These are phyloP conservation scores for Vimba vimba DNA, from an alignment of 2,113 vertebrate genomes.

Conservation along the genomic window DNA sequence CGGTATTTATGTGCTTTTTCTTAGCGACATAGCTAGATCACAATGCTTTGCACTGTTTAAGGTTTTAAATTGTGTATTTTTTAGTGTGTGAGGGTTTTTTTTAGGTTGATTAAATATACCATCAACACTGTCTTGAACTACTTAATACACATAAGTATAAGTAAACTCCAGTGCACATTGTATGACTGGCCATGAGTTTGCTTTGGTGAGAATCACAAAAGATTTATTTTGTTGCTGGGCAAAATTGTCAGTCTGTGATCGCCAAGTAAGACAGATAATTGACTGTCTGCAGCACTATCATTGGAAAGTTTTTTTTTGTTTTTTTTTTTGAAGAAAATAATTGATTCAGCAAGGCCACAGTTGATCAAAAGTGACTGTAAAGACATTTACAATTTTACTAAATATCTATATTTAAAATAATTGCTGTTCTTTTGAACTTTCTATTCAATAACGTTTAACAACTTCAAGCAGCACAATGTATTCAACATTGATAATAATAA, in stretches of 20 bases:
- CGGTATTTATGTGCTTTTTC: not conserved
- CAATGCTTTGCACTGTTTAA: not conserved
- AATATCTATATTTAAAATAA: too few relatives aligned
- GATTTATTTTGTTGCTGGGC: not conserved
- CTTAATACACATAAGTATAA: not conserved
- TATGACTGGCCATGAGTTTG: not conserved
- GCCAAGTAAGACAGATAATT: not conserved
- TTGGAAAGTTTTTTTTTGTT: not conserved
- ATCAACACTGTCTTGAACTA: not conserved
- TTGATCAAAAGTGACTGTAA: not conserved
- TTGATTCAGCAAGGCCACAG: not conserved
- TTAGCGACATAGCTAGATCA: not conserved
- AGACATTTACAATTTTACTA: not conserved
- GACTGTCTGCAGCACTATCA: not conserved
- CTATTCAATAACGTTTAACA: too few relatives aligned
- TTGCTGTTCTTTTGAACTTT: too few relatives aligned
- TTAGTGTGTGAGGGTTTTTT: too few relatives aligned
- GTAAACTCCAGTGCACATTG: not conserved
- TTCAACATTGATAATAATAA: too few relatives aligned
- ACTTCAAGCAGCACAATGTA: too few relatives aligned
- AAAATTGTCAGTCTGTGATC: not conserved
- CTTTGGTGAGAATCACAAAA: not conserved
- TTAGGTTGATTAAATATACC: not conserved
- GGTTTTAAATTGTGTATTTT: not conserved
- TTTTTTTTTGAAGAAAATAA: not conserved